Conservation (phyloP, 2,113 vertebrate species). For the Scolopax mira region DNA sequence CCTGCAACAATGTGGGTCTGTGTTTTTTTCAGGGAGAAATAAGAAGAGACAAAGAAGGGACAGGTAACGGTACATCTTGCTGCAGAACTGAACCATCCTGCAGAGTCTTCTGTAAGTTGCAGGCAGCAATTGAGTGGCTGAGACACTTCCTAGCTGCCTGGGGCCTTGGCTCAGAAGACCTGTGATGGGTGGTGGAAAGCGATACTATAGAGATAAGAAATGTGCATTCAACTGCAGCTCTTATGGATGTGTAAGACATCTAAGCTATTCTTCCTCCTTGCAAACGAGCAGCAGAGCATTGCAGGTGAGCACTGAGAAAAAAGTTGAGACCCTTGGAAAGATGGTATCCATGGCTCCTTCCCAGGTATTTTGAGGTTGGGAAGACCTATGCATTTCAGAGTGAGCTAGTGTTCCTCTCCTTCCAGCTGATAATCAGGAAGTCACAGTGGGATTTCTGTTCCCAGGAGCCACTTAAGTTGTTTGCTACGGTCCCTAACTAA, state of each 20-base stretch:
- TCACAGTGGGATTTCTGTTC: neutral
- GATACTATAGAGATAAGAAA: neutral
- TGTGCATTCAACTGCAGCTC: neutral
- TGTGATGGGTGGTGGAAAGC: neutral
- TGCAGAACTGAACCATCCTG: neutral
- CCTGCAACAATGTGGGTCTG: neutral
- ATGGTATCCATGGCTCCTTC: neutral
- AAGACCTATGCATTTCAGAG: neutral
- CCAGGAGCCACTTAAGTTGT: neutral
- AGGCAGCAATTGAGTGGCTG: too few relatives aligned
- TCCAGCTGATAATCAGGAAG: neutral
- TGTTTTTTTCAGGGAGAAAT: neutral
- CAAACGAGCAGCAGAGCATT: neutral
- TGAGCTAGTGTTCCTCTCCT: neutral
- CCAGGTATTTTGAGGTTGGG: neutral
- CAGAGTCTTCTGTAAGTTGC: rapidly evolving
- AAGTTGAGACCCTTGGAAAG: neutral
- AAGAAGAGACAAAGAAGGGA: neutral
- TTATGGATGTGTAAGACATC: neutral
- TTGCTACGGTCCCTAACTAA: neutral
- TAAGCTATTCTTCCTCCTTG: neutral
- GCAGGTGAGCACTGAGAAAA: neutral
- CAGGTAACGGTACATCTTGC: rapidly evolving
- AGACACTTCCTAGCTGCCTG: neutral
- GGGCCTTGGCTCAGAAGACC: neutral